Conservation (phyloP, 1,140 invertebrate genomes). For the Belonocnema kinseyi region DNA sequence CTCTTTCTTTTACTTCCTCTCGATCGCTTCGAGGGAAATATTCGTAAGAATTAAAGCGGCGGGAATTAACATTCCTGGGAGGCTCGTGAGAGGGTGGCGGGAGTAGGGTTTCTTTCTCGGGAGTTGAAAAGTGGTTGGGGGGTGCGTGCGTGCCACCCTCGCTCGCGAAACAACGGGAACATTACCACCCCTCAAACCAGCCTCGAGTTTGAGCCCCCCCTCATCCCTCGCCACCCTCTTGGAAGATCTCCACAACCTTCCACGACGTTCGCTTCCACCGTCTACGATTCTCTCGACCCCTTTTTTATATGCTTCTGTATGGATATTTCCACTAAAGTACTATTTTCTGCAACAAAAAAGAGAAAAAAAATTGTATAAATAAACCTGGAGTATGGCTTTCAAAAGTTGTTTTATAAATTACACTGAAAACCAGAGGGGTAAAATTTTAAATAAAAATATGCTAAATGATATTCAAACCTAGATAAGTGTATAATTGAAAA, state of each 20-base stretch:
- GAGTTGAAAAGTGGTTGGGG: conserved; percentile 41
- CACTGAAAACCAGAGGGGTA: too few relatives aligned
- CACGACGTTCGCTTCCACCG: conserved; percentile 57
- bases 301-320: conserved; percentile 48
- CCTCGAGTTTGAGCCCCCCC: conserved; percentile 44
- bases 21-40: conserved; percentile 67
- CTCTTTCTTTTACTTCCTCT: conserved; percentile 45
- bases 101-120: conserved; percentile 34
- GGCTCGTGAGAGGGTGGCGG: conserved; percentile 49
- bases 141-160: conserved; percentile 67
- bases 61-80: conserved; percentile 75
- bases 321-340: not conserved
- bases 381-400: too few relatives aligned
- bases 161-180: conserved; percentile 71
- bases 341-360: too few relatives aligned
- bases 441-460: too few relatives aligned
- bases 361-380: too few relatives aligned
- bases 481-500: too few relatives aligned
- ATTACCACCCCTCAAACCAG: conserved; percentile 63
- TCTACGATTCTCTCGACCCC: conserved; percentile 61
- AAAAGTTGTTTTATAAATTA: too few relatives aligned
- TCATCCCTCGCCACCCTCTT: not conserved
- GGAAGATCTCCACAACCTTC: conserved; percentile 36
- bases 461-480: too few relatives aligned
- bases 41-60: conserved; percentile 76